phyloP scores from a whole-genome alignment of 2,888 invertebrate genomes.

The Pristionchus entomophagus region DNA sequence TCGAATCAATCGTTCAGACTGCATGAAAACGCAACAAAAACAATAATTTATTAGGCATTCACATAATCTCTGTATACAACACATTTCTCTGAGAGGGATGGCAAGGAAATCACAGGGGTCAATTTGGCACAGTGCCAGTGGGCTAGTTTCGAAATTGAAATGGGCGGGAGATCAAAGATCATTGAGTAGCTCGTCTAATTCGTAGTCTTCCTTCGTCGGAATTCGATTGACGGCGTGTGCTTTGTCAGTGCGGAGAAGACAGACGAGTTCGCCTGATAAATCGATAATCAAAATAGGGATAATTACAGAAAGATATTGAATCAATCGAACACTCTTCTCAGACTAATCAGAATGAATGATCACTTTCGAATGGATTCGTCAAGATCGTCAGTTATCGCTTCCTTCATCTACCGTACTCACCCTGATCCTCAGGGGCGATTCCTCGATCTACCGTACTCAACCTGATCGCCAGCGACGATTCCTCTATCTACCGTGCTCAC shows the following conservation, averaged over 20 bases:
- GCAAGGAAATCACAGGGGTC: background rate
- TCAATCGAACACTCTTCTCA: background rate
- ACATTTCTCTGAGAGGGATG: background rate
- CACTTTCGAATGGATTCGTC: background rate
- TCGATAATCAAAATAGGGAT: background rate
- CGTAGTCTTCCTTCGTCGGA: slow-evolving; percentile 42
- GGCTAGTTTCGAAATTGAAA: background rate
- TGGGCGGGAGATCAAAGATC: background rate
- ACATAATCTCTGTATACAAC: background rate
- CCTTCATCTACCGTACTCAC: no score
- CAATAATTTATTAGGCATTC: slow-evolving; percentile 8
- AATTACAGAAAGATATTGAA: background rate
- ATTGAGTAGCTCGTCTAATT: slow-evolving; percentile 18
- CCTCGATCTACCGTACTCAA: background rate
- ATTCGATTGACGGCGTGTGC: slow-evolving; percentile 48
- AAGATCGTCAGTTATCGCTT: no score
- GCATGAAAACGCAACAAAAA: background rate
- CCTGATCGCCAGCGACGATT: no score
- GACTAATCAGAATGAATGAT: background rate
- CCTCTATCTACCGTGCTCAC: no score
- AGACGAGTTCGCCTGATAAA: slow-evolving; percentile 35
- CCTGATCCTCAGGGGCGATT: background rate
- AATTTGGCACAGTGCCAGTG: background rate
- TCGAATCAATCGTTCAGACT: no score
- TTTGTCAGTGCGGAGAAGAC: slow-evolving; percentile 48